Percentiles rank a stretch among this genome's conserved stretches.
These are phyloP conservation scores for Laterallus jamaicensis DNA, from an alignment of 2,113 vertebrate species.

Conservation along the genomic window DNA sequence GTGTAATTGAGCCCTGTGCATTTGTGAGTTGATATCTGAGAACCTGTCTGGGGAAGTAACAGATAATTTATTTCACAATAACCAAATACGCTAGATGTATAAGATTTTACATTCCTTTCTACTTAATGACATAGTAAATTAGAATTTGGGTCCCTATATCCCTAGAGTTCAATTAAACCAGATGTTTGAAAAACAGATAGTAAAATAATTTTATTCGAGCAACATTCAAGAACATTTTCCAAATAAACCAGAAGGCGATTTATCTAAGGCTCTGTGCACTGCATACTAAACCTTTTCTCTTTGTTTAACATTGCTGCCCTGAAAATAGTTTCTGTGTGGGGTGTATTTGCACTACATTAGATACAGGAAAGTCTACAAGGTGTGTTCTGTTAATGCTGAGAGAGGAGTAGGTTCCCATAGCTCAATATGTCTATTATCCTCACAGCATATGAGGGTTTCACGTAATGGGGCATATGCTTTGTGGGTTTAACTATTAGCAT, in stretches of 20 bases:
- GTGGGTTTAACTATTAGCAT: neutral
- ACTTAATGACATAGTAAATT: slow-evolving; percentile 43
- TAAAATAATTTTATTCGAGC: neutral
- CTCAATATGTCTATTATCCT: neutral
- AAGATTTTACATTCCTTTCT: slow-evolving; percentile 31
- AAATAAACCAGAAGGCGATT: slow-evolving; percentile 41
- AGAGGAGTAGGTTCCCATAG: neutral
- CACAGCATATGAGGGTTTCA: rapidly evolving
- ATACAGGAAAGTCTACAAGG: neutral
- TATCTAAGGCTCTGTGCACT: neutral
- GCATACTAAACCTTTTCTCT: slow-evolving; percentile 7
- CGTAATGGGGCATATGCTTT: too few species aligned
- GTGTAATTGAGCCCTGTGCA: neutral
- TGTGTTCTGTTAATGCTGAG: neutral
- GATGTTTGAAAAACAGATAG: neutral
- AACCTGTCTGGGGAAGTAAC: neutral
- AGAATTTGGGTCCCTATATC: slow-evolving; percentile 2
- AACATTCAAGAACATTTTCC: slow-evolving; percentile 38
- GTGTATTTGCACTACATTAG: neutral
- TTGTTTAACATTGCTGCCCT: neutral
- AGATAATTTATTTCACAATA: slow-evolving; percentile 21
- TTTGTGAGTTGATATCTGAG: neutral
- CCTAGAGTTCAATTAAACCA: slow-evolving; percentile 58
- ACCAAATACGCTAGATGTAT: neutral
- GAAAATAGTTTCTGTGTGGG: neutral